Conservation (phyloP, 2,113 vertebrate genomes). For the Grallaria varia region DNA sequence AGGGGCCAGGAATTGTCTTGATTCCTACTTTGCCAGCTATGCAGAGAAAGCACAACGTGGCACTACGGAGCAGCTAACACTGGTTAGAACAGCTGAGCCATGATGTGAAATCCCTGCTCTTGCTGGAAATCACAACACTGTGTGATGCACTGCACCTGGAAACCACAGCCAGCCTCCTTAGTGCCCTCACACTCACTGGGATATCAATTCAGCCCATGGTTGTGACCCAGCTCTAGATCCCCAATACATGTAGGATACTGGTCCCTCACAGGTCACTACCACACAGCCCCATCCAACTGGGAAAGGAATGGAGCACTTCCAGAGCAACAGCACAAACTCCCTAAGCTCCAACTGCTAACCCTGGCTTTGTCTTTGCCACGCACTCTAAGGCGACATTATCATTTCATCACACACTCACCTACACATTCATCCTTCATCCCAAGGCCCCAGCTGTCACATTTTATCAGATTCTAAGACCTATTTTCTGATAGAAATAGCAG, state of each 20-base stretch:
- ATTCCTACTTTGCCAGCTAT: not conserved
- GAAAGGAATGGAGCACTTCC: not conserved
- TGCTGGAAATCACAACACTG: not conserved
- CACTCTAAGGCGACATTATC: not conserved
- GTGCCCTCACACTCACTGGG: not conserved
- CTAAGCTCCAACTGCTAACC: not conserved
- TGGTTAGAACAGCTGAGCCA: not conserved
- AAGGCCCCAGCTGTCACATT: not conserved
- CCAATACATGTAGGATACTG: not conserved
- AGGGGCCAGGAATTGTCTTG: not conserved
- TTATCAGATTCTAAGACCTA: not conserved
- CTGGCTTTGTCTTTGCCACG: not conserved
- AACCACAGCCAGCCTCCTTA: not conserved
- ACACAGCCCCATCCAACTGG: not conserved
- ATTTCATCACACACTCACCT: not conserved
- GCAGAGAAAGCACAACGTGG: not conserved
- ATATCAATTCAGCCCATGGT: not conserved
- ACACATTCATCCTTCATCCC: not conserved
- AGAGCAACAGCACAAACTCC: not conserved
- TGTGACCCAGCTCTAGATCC: not conserved
- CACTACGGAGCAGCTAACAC: not conserved
- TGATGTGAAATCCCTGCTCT: not conserved
- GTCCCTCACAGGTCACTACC: not conserved
- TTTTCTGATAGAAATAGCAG: not conserved
- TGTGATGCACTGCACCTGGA: not conserved